Base-by-base conservation (phyloP, 2,888 invertebrate species). In the Sarcophaga caerulescens region DNA sequence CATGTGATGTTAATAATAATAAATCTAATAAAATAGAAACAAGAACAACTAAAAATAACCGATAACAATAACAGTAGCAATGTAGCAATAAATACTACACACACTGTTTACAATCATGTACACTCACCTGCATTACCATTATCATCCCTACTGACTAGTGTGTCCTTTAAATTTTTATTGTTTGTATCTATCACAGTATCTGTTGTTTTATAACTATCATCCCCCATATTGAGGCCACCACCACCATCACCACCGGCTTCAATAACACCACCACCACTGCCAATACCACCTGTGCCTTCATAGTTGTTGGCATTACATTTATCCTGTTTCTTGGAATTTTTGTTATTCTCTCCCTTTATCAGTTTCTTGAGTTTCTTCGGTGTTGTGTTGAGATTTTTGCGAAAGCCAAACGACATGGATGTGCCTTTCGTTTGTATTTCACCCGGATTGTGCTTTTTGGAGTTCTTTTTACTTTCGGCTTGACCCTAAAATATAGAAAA, bases 321-420 rank as follows among this genome's bases (percentile, higher is more conserved):
- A 74, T 89, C 89, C 76, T 89, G 88, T 77, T 88, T 88, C 59
- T 88, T 88, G 47, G 79, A 75, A 71, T 80, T 59, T n/a, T 85
- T 81, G 66, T 17, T 68, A 66, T 78, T 76, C 8, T 87, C 85
- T 25, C 88, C 89, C 45, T 91, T 91, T 60, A 91, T 89, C 60
- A 91, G 89, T 88, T 92, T 92, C 86, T 90, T 92, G 23, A 91
- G 88, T 88, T 92, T 92, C 84, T 93, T 92, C 84, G 92, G 94
- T 73, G 94, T 94, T 59, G 94, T 93, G 63, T 93, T 91, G 65
- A 95, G 94, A 80, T 96, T 95, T 84, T 96, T 95, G 74, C 96
- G 96, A 93, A 97, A 97, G 70, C 97, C 97, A 92, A 97, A 97
- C 65, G 97, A 97, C 91, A 96, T 97, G 82, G 97, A 96, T 87